Conservation (phyloP, 1,140 invertebrate genomes). For the Ephestia elutella region DNA sequence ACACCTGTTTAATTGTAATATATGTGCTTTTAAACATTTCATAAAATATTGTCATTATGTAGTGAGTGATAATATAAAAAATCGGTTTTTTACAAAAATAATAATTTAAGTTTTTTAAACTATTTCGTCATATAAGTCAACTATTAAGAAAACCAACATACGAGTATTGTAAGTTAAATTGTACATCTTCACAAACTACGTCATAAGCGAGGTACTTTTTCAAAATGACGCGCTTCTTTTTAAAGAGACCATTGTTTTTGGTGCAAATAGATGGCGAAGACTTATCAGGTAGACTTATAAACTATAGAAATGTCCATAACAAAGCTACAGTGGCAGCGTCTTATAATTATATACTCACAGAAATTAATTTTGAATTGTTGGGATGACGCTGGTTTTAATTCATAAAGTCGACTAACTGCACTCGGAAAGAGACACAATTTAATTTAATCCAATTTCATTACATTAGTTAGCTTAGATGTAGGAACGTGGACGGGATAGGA, state of each 20-base stretch:
- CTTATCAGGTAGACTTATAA: not conserved
- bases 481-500: no score
- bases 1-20: slow-evolving; percentile 37
- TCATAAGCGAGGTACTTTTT: not conserved
- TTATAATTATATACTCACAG: slow-evolving; percentile 23
- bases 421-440: no score
- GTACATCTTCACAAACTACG: not conserved
- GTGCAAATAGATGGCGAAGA: not conserved
- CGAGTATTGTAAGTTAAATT: not conserved
- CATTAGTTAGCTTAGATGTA: no score
- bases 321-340: slow-evolving; percentile 53
- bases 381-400: not conserved
- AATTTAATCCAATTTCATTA: no score
- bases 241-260: not conserved
- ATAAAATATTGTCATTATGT: slow-evolving; percentile 51
- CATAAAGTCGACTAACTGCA: no score
- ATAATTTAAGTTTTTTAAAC: not conserved
- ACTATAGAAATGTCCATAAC: slow-evolving; percentile 18
- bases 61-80: slow-evolving; percentile 8
- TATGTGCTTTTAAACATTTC: slow-evolving; percentile 46
- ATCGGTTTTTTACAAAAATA: slow-evolving; percentile 1
- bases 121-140: not conserved
- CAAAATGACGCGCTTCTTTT: no score
- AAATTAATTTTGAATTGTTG: slow-evolving; percentile 5
- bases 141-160: no score